Conservation (phyloP, 2,888 invertebrate species). For the Glaucopsyche alexis region DNA sequence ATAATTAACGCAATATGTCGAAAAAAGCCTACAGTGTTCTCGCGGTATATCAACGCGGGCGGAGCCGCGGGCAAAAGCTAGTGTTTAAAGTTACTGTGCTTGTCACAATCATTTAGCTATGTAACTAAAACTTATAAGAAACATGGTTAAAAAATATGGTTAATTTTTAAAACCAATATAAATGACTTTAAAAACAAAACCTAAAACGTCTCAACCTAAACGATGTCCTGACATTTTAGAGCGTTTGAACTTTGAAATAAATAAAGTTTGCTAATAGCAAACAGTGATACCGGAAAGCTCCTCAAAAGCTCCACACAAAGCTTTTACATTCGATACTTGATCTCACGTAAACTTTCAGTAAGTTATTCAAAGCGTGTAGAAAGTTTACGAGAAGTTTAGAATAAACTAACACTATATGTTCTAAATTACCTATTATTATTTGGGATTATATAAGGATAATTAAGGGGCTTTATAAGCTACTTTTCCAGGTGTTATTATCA, state of each 20-base stretch:
- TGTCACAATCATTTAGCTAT: too few relatives aligned
- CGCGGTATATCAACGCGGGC: too few relatives aligned
- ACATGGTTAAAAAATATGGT: not conserved
- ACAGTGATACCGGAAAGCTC: conserved; percentile 3
- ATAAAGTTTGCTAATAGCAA: not conserved
- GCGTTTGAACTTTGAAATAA: conserved; percentile 1
- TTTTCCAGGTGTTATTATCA: not conserved
- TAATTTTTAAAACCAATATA: not conserved
- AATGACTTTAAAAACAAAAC: not conserved
- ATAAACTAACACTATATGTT: not conserved
- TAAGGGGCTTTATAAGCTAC: not conserved
- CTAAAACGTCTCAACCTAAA: not conserved
- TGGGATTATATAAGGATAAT: not conserved
- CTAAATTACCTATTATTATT: not conserved
- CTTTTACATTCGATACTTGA: not conserved
- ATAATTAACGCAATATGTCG: too few relatives aligned
- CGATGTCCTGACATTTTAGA: not conserved
- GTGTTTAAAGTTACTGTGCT: too few relatives aligned
- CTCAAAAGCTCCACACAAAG: conserved; percentile 6
- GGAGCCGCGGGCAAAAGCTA: too few relatives aligned
- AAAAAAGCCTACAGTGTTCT: too few relatives aligned
- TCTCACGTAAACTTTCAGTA: conserved; percentile 9
- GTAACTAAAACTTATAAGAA: too few relatives aligned
- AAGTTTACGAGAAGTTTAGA: not conserved
- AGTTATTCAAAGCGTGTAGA: not conserved